Evolutionary conservation across 1,140 invertebrate species (phyloP).

Genomic region (Heliconius congener): DNA sequence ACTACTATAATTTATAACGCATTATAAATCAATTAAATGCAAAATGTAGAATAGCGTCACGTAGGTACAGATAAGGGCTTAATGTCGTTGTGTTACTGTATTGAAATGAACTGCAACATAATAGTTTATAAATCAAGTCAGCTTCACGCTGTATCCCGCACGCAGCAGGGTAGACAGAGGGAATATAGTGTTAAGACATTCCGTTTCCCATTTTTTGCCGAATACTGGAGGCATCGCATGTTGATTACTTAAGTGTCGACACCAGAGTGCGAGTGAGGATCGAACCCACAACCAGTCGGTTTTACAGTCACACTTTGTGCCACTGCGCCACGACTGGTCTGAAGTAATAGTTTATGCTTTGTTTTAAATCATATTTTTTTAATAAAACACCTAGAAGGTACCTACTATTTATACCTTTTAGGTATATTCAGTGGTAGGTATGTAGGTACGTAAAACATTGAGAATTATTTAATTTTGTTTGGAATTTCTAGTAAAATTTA

Average conservation of each 20-base stretch:
- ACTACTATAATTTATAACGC: conserved; percentile 50
- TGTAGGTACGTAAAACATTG: too few relatives aligned
- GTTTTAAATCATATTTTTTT: not conserved
- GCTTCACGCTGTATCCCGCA: too few relatives aligned
- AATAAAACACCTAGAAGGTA: not conserved
- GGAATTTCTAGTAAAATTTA: not conserved
- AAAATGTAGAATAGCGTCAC: conserved; percentile 41
- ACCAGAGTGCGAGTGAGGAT: too few relatives aligned
- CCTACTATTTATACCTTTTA: not conserved
- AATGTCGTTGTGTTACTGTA: conserved; percentile 6
- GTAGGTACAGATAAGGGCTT: conserved; percentile 27
- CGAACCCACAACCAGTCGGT: too few relatives aligned
- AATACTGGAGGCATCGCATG: too few relatives aligned
- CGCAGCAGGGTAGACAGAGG: too few relatives aligned
- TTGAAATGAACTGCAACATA: not conserved
- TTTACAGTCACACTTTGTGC: too few relatives aligned
- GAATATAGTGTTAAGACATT: too few relatives aligned
- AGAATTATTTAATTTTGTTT: not conserved
- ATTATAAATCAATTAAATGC: conserved; percentile 57
- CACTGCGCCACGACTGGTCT: too few relatives aligned
- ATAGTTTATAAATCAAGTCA: not conserved
- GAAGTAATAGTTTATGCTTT: not conserved
- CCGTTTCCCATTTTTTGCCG: too few relatives aligned
- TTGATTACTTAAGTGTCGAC: too few relatives aligned
- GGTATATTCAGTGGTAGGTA: too few relatives aligned